Base-by-base conservation (phyloP, 1,140 invertebrate genomes). In the Planococcus citri region DNA sequence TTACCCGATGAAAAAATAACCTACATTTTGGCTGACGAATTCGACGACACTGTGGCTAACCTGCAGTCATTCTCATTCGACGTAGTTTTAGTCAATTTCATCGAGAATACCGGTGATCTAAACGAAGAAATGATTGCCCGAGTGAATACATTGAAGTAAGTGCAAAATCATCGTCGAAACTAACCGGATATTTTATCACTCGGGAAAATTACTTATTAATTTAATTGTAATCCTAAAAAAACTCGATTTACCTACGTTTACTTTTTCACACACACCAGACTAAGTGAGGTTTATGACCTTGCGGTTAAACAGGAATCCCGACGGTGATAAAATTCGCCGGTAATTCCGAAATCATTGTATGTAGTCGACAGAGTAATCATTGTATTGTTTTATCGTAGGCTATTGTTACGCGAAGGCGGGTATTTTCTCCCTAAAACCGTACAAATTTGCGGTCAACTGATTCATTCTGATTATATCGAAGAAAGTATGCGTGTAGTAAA, bases 401-500 rank as follows among this genome's bases (percentile, higher is more conserved):
- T 27, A 20, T 25, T 64, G 25, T 25, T 64, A 25, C 3, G 17
- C 10, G 10, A 24, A 64, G 60, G 25, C 20, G 60, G 60, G 2
- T 24, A 25, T 20, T 25, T 64, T 64, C 20, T 64, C 10, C 60
- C 60, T 24, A 64, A 17, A 22, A 22, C 1, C 3, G 24, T 64
- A 4, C 22, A 25, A 10, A 22, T 64, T 20, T 25, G 25, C 25
- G 60, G 60, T 64, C 60, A 64, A 20, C 60, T 64, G 21, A 64
- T 64, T 17, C 60, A 64, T 27, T 64, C 60, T 12, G 25, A 24
- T 64, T 64, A 24, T 27, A 27, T 64, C 25, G 60, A 64, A 27
- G 22, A 27, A 27, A 64, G 60, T 64, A 64, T 64, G 60, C 60
- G 60, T 4, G 25, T 64, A 10, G 60, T 64, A 24, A 27, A 64